Evolutionary conservation across 1,140 invertebrate genomes (phyloP), one percentile per base, ranked within the genome.

Genomic region (Acromyrmex echinatior): DNA sequence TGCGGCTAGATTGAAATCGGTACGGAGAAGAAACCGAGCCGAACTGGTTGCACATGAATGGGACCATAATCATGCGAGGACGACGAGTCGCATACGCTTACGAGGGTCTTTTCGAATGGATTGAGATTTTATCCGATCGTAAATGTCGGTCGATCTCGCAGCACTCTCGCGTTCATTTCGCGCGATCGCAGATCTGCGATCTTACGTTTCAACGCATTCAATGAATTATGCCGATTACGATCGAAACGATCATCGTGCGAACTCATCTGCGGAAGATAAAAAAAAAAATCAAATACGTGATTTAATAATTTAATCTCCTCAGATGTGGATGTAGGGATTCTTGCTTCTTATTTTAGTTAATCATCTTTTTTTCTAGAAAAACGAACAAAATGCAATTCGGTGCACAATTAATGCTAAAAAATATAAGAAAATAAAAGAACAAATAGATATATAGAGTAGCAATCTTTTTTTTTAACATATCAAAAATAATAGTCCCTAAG

Each of bases 11-110:
- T 86, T 71, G 85, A 86, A 82, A 86, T 86, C 85, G 76, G 85
- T 86, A 70, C 77, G 65, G 25, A 68, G 77, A 86, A 73, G 86
- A 87, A 87, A 85, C 85, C 80, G 86, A 84, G 51, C 70, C 80
- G 80, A 88, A 86, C 87, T 88, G 71, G 82, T 86, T 74, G 82
- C 74, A 65, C 87, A 79, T 86, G 87, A 88, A 88, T 88, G 87
- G 74, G 74, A 86, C 82, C 63, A 31, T 86, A 88, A 86, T 88
- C 74, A 79, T 82, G 82, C 74, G 25, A 68, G 80, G 58, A 87
- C 82, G 78, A 86, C 73, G 87, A 88, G 82, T 71, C 74, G 87
- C 73, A 79, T 88, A 88, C 82, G 56, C 56, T 88, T 88, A 71
- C 6, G 74, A 45, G 74, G 87, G 73, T 86, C 87, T 62, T 71